A percentile compares a stretch with the other conserved stretches of the same genome.
These are phyloP conservation scores for Tetragonula carbonaria DNA, from an alignment of 2,888 invertebrate species.

Conservation along the genomic window DNA sequence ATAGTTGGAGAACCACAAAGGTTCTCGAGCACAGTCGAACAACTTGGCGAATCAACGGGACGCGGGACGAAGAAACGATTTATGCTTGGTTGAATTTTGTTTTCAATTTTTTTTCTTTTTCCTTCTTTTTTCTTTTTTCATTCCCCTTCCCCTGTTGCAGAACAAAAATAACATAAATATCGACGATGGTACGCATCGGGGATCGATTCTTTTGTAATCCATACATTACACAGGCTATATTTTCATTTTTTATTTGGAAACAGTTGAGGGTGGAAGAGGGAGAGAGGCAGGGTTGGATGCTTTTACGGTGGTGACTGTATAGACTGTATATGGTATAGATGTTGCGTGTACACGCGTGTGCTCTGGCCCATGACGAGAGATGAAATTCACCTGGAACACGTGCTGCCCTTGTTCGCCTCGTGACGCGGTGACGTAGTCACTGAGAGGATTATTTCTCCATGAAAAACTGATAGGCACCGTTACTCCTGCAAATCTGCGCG, in stretches of 20 bases:
- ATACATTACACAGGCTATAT: constrained; percentile 63
- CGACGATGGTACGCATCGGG: constrained; percentile 41
- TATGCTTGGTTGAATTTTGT: constrained; percentile 44
- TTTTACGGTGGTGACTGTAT: constrained; percentile 30
- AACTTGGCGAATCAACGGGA: neutral
- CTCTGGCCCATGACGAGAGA: constrained; percentile 43
- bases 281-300: constrained; percentile 23
- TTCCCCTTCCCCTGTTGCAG: neutral
- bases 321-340: neutral
- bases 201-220: constrained; percentile 64
- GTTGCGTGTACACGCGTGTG: neutral
- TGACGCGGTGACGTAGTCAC: constrained; percentile 65
- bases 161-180: constrained; percentile 53
- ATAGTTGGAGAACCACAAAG: neutral
- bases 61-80: constrained; percentile 11
- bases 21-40: neutral
- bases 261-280: constrained; percentile 20
- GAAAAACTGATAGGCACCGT: constrained; percentile 75
- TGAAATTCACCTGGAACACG: constrained; percentile 68
- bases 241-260: constrained; percentile 64
- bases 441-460: constrained; percentile 72
- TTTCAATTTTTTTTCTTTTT: constrained; percentile 26
- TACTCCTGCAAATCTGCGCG: constrained; percentile 69
- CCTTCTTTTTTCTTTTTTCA: too few species aligned
- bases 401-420: constrained; percentile 65